Evolutionary conservation across 2,888 invertebrate species (phyloP).

Genomic region (Meiosimyza decipiens): DNA sequence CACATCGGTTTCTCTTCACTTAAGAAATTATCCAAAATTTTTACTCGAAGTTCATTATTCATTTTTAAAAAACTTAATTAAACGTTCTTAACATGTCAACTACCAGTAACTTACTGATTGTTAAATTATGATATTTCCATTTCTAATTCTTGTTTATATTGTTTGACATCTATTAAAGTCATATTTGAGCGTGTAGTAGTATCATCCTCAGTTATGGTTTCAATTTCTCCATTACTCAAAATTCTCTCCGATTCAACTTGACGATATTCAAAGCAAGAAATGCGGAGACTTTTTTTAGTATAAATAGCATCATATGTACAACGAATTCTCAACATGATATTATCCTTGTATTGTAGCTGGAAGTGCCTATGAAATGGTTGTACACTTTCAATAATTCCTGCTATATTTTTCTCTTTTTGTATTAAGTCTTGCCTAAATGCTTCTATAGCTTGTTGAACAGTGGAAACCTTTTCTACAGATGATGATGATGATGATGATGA

Average conservation of each 20-base stretch:
- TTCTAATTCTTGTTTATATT: too few species aligned
- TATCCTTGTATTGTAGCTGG: conserved; percentile 33
- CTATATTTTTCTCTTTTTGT: conserved; percentile 35
- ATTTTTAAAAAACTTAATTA: neutral
- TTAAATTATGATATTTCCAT: too few species aligned
- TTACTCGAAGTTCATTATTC: neutral
- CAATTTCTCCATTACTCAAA: conserved; percentile 23
- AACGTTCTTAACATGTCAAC: too few species aligned
- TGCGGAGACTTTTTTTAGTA: neutral
- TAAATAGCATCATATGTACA: neutral
- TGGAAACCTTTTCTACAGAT: neutral
- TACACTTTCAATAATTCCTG: conserved; percentile 37
- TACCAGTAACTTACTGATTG: too few species aligned
- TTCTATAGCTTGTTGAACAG: conserved; percentile 33
- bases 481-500: too few species aligned
- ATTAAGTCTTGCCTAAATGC: conserved; percentile 11
- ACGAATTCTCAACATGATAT: conserved; percentile 29
- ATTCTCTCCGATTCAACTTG: conserved; percentile 30
- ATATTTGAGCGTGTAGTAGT: neutral
- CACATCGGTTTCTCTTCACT: too few species aligned
- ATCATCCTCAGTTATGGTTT: neutral
- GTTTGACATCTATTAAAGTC: neutral
- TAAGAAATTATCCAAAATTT: neutral
- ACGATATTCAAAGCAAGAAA: conserved; percentile 38
- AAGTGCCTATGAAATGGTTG: conserved; percentile 37